A percentile compares a stretch with the other conserved stretches of the same genome.
Evolutionary conservation across 2,113 vertebrate species (phyloP).

Genomic region (Ochotona princeps): DNA sequence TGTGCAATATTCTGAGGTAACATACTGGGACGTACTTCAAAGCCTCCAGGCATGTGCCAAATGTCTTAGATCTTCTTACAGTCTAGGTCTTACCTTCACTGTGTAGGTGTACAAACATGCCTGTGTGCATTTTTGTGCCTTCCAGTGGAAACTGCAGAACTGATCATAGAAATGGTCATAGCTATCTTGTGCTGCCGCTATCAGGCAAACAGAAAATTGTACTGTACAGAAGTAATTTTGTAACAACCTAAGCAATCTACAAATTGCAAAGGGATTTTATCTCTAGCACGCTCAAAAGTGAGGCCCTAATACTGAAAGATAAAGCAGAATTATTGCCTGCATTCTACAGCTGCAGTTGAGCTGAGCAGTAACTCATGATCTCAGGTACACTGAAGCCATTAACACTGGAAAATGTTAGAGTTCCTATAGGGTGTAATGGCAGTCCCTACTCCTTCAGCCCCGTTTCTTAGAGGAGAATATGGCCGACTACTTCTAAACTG

Average conservation of each 20-base stretch:
- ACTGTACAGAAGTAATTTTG: neutral
- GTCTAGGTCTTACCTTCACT: neutral
- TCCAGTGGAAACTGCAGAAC: neutral
- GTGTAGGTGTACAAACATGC: neutral
- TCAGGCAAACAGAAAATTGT: neutral
- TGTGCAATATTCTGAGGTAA: neutral
- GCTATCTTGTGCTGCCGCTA: neutral
- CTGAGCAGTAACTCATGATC: neutral
- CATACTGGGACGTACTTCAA: neutral
- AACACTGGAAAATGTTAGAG: conserved; percentile 34
- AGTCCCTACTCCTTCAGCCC: neutral
- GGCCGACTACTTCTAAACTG: neutral
- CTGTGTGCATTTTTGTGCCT: neutral
- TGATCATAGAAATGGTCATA: neutral
- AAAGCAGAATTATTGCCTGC: neutral
- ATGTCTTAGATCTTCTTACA: neutral
- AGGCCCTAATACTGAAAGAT: neutral
- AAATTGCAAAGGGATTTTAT: conserved; percentile 2
- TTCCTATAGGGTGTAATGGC: neutral
- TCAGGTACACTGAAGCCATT: conserved; percentile 50
- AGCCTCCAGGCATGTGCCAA: neutral
- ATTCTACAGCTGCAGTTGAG: neutral
- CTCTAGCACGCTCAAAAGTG: neutral
- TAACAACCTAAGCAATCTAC: neutral
- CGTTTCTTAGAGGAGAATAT: neutral